phyloP scores from a whole-genome alignment of 2,888 invertebrate species.

The Volucella zonaria region DNA sequence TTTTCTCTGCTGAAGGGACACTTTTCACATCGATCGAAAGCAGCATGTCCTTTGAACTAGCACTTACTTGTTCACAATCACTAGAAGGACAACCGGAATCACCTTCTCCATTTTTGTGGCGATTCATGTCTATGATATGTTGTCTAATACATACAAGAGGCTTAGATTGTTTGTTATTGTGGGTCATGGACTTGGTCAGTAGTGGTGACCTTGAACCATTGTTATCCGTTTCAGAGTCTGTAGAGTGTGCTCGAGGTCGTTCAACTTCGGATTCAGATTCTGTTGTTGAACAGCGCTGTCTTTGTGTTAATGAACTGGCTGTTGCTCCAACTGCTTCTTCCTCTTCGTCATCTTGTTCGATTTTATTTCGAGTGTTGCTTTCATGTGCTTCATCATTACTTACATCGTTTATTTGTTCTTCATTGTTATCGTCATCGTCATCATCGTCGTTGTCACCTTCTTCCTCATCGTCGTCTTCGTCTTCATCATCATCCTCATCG shows the following conservation, averaged over 20 bases:
- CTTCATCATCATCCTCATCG: constrained; percentile 28
- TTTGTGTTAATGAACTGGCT: constrained; percentile 56
- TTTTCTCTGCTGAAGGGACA: constrained; percentile 76
- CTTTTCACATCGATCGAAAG: constrained; percentile 81
- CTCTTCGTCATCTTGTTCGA: constrained; percentile 31
- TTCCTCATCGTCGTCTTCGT: background rate
- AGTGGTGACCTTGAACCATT: constrained; percentile 88
- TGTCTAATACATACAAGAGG: constrained; percentile 59
- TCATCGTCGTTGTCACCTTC: constrained; percentile 11
- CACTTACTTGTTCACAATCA: constrained; percentile 86
- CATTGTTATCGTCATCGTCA: background rate
- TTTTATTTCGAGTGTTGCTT: background rate
- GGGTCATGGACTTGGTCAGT: constrained; percentile 82
- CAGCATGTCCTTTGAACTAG: constrained; percentile 88
- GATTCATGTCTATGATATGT: constrained; percentile 67
- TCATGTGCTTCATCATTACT: background rate
- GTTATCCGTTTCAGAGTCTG: constrained; percentile 87
- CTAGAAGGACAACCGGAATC: constrained; percentile 83
- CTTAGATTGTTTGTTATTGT: constrained; percentile 53
- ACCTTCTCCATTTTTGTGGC: constrained; percentile 81
- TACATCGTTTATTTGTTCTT: too few relatives aligned
- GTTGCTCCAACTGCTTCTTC: constrained; percentile 49
- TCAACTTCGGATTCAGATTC: constrained; percentile 76
- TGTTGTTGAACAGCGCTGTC: constrained; percentile 73
- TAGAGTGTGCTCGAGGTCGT: constrained; percentile 80